Conservation (phyloP, 2,113 vertebrate species). For the Chlorocebus sabaeus region DNA sequence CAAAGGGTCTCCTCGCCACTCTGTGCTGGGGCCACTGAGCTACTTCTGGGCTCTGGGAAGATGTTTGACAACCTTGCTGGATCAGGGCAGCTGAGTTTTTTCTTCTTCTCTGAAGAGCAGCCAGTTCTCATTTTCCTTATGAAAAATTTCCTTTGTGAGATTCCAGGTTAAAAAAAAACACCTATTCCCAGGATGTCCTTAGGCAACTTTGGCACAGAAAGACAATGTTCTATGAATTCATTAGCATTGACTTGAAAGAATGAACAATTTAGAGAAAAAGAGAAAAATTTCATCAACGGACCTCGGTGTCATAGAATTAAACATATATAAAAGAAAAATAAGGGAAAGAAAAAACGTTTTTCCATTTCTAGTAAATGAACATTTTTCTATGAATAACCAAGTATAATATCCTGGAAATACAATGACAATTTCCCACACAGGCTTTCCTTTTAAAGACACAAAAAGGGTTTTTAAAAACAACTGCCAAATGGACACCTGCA, state of each 20-base stretch:
- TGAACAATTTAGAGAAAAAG: not conserved
- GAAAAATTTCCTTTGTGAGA: not conserved
- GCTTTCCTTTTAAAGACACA: constrained; percentile 6
- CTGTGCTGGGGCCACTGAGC: rapidly evolving
- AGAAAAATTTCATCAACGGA: not conserved
- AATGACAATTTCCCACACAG: not conserved
- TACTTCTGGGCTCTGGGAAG: not conserved
- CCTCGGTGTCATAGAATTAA: not conserved
- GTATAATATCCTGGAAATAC: not conserved
- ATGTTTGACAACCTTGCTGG: rapidly evolving
- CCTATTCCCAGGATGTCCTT: not conserved
- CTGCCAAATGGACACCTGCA: not conserved
- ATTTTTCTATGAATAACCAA: constrained; percentile 15
- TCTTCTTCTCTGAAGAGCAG: not conserved
- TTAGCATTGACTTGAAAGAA: not conserved
- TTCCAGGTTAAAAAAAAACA: not conserved
- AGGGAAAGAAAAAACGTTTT: not conserved
- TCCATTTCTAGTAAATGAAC: not conserved
- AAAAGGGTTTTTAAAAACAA: not conserved
- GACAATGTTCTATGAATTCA: not conserved
- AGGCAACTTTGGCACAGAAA: not conserved
- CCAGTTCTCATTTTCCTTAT: not conserved
- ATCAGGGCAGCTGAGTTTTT: not conserved
- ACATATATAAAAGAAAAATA: not conserved
- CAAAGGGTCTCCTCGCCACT: rapidly evolving